Evolutionary conservation across 2,888 invertebrate species (phyloP), one percentile per base, ranked within the genome.

Genomic region (Leptothorax acervorum): DNA sequence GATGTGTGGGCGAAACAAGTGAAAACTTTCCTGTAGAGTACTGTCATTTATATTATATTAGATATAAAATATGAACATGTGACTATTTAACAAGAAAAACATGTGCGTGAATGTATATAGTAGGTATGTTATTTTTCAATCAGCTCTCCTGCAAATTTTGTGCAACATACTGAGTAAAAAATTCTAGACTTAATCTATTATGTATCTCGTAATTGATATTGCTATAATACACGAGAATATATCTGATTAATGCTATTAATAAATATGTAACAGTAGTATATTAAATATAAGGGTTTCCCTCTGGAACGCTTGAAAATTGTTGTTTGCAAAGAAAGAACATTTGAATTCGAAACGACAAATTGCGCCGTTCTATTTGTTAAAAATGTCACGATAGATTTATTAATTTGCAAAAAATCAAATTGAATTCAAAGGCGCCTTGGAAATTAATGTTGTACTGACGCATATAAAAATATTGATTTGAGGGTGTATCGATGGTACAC

Each of bases 41-140:
- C 6, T 28, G 31, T 48, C 23, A 86, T 85, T 86, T 87, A 65
- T 35, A 35, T 86, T 35, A 35, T 86, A 85, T 82, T 88, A 88
- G 86, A 87, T 71, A 74, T 85, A 79, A 70, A 84, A 84, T 84
- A 79, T 86, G 68, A 85, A 85, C 82, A 79, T 35, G 84, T 60
- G 28, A n/a, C 31, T 53, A 51, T 73, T 57, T 57, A 84, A 76
- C 75, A 68, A 66, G 45, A 28, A 78, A 66, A 78, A 66, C 9
- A 70, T 84, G 81, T 74, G 57, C 68, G 53, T 48, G 66, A 45
- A 63, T 45, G 45, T 28, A 28, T 28, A 23, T 23, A 23, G 23
- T 23, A 23, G 23, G 23, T 23, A 55, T 42, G 65, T 78, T 82
- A 78, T 28, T 57, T 28, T 57, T 42, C 55, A 57, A 62, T 70